Percentiles rank a stretch among this genome's conserved stretches.
These are phyloP conservation scores for Ectropis crepuscularia DNA, from an alignment of 2,888 invertebrate genomes.

Conservation along the genomic window DNA sequence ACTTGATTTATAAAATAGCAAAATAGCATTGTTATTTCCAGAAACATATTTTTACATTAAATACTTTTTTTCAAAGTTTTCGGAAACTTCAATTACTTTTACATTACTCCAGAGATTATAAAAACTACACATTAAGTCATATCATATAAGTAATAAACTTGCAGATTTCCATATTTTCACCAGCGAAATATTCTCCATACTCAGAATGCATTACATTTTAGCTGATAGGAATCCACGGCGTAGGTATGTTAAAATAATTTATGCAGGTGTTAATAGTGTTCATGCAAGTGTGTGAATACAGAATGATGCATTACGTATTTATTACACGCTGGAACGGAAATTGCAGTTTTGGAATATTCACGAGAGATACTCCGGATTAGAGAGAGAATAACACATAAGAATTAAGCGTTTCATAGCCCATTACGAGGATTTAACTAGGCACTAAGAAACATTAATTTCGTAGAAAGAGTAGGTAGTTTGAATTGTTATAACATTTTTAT, in stretches of 20 bases:
- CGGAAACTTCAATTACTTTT: too few relatives aligned
- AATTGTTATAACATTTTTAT: too few relatives aligned
- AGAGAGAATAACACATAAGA: slow-evolving; percentile 41
- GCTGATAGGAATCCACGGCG: background rate
- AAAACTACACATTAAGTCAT: too few relatives aligned
- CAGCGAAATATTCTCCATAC: background rate
- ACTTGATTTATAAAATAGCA: too few relatives aligned
- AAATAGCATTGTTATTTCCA: too few relatives aligned
- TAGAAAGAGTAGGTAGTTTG: too few relatives aligned
- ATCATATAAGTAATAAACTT: too few relatives aligned
- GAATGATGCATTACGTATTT: slow-evolving; percentile 71
- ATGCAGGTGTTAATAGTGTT: slow-evolving; percentile 32
- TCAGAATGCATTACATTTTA: background rate
- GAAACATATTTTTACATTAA: too few relatives aligned
- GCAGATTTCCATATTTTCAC: too few relatives aligned
- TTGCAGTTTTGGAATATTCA: slow-evolving; percentile 83
- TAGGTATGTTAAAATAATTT: slow-evolving; percentile 7
- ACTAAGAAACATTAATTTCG: too few relatives aligned
- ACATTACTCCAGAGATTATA: too few relatives aligned
- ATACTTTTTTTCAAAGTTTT: too few relatives aligned
- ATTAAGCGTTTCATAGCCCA: slow-evolving; percentile 29
- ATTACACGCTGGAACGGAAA: slow-evolving; percentile 79
- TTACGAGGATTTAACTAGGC: slow-evolving; percentile 8
- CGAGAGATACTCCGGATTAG: slow-evolving; percentile 60
- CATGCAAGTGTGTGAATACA: slow-evolving; percentile 50